A percentile compares a stretch with the other conserved stretches of the same genome.
These are phyloP conservation scores for Yoshiicerus persimilis DNA, from an alignment of 1,140 invertebrate species.

Conservation along the genomic window DNA sequence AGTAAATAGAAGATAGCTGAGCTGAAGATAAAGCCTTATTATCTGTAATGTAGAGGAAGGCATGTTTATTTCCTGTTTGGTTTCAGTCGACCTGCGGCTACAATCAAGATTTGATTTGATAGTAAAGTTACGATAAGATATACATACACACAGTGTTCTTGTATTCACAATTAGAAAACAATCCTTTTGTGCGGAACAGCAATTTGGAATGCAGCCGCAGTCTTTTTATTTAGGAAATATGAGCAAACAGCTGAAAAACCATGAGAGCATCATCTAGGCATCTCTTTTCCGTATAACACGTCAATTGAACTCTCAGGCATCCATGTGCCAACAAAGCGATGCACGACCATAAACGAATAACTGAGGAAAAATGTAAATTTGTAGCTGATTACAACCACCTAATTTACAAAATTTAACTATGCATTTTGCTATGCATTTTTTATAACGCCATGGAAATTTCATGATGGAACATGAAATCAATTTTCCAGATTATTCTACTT, in stretches of 20 bases:
- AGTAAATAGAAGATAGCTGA: too few relatives aligned
- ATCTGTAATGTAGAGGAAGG: neutral
- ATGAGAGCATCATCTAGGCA: neutral
- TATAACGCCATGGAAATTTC: too few relatives aligned
- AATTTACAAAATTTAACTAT: too few relatives aligned
- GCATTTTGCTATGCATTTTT: too few relatives aligned
- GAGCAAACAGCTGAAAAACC: neutral
- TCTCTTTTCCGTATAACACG: neutral
- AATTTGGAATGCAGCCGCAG: neutral
- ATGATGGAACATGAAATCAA: too few relatives aligned
- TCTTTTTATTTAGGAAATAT: neutral
- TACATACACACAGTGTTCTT: neutral
- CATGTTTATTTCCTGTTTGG: neutral
- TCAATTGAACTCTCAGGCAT: neutral
- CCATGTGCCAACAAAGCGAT: neutral
- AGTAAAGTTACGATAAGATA: neutral
- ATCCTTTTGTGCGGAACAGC: neutral
- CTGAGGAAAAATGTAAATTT: too few relatives aligned
- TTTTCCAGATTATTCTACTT: too few relatives aligned
- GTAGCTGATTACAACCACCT: too few relatives aligned
- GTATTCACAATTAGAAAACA: neutral
- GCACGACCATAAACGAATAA: too few relatives aligned
- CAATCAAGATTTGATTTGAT: neutral
- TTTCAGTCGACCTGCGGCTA: neutral
- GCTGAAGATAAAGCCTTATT: neutral